These are phyloP conservation scores for Mystacides longicornis DNA, from an alignment of 2,888 invertebrate species.

Conservation along the genomic window DNA sequence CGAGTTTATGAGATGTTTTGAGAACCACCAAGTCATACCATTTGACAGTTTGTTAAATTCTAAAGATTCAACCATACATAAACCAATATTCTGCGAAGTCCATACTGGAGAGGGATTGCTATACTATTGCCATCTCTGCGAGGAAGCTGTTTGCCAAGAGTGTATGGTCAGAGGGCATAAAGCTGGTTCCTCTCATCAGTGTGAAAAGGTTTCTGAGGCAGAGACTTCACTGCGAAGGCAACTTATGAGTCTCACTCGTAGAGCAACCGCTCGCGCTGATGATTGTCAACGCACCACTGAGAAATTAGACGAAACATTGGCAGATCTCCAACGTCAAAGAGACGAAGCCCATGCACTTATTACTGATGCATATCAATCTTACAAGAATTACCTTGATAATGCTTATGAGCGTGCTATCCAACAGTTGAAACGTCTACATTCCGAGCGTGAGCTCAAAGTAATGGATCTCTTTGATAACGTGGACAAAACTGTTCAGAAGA, in stretches of 20 bases:
- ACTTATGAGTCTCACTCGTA: slow-evolving; percentile 63
- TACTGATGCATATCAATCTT: slow-evolving; percentile 70
- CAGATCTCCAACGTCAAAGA: slow-evolving; percentile 79
- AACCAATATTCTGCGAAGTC: slow-evolving; percentile 76
- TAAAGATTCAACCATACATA: slow-evolving; percentile 76
- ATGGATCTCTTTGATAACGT: slow-evolving; percentile 83
- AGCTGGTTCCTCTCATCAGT: slow-evolving; percentile 67
- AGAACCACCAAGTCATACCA: slow-evolving; percentile 85
- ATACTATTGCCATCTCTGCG: slow-evolving; percentile 82
- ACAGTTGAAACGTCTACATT: slow-evolving; percentile 69
- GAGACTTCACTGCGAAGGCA: slow-evolving; percentile 73
- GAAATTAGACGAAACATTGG: slow-evolving; percentile 69
- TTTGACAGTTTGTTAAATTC: slow-evolving; percentile 79
- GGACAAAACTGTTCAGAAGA: slow-evolving; percentile 75
- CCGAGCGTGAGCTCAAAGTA: slow-evolving; percentile 77
- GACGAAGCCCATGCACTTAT: slow-evolving; percentile 80
- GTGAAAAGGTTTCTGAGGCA: slow-evolving; percentile 73
- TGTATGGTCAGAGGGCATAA: slow-evolving; percentile 79
- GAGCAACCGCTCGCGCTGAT: slow-evolving; percentile 68
- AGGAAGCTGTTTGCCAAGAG: slow-evolving; percentile 81
- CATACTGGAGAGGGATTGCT: slow-evolving; percentile 80
- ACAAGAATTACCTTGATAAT: slow-evolving; percentile 73
- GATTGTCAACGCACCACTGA: slow-evolving; percentile 70
- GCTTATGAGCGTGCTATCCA: slow-evolving; percentile 68
- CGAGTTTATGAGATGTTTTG: slow-evolving; percentile 94